A percentile compares a stretch with the other conserved stretches of the same genome.
Conservation (phyloP, 2,888 invertebrate species). For the Andrena praecox region DNA sequence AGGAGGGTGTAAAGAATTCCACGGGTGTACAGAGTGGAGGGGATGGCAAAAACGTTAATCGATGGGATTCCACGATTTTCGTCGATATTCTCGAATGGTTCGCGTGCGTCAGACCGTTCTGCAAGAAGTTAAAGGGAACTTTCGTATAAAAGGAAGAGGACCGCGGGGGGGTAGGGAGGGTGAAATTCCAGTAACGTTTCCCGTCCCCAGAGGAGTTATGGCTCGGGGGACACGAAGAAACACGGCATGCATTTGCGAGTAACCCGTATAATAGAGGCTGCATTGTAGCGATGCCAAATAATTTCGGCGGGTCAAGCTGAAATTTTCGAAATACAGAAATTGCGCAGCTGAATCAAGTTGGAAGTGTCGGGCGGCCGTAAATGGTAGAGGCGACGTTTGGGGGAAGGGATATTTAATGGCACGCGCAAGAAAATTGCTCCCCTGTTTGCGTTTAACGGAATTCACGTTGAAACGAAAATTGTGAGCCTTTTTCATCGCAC, state of each 20-base stretch:
- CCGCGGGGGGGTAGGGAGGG: slow-evolving; percentile 5
- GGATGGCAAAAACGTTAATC: slow-evolving; percentile 52
- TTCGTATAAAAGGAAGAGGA: slow-evolving; percentile 54
- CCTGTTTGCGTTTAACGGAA: neutral
- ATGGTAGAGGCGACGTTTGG: neutral
- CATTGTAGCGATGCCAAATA: slow-evolving; percentile 63
- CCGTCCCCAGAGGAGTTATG: slow-evolving; percentile 68
- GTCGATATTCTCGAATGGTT: slow-evolving; percentile 63
- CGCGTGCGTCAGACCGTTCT: slow-evolving; percentile 50
- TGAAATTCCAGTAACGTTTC: slow-evolving; percentile 69
- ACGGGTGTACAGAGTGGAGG: neutral
- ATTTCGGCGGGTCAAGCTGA: slow-evolving; percentile 58
- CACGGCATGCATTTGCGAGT: slow-evolving; percentile 72
- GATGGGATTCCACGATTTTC: slow-evolving; percentile 61
- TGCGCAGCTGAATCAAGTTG: slow-evolving; percentile 40
- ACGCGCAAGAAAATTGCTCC: neutral
- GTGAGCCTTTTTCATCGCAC: neutral
- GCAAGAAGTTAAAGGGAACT: slow-evolving; percentile 64
- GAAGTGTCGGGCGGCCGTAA: slow-evolving; percentile 2
- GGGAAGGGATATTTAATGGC: neutral
- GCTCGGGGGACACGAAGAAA: slow-evolving; percentile 69
- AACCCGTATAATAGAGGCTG: slow-evolving; percentile 64
- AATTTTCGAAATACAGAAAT: slow-evolving; percentile 62
- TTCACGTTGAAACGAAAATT: neutral
- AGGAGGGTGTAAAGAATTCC: slow-evolving; percentile 6